Evolutionary conservation across 2,888 invertebrate species (phyloP), one percentile per base, ranked within the genome.

Genomic region (Choristoneura rosaceana): DNA sequence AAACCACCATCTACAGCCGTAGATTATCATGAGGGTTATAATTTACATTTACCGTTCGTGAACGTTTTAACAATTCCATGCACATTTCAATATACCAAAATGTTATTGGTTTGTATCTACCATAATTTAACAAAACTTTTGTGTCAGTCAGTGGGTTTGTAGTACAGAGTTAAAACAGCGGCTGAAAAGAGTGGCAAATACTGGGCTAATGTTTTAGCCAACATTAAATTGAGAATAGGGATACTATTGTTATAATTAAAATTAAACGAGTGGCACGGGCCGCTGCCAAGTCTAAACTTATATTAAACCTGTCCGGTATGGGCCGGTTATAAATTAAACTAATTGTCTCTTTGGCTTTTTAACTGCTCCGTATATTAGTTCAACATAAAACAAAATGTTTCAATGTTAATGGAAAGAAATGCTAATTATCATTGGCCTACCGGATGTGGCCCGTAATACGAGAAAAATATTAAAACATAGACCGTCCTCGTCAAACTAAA

Each of bases 231-330:
- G 33, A 8, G 17, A 52, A 52, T 52, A 15, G 50, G 34, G 45
- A 34, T 38, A 38, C 38, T 34, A 50, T 50, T n/a, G 50, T 50
- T 50, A n/a, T 52, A 38, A 38, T 38, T 38, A 38, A 5, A 38
- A 52, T 52, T 9, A 52, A 14, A 34, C 47, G 25, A 12, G 50
- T 62, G 33, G 15, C 17, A 43, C 15, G 43, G 65, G 69, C 66
- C 73, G 76, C 45, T 83, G 84, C 84, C 85, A 84, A 85, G 78
- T 80, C 69, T 66, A 71, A 65, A 78, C 84, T 84, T 80, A 82
- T 84, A 83, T 82, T 79, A 83, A 81, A 79, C 70, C 34, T 73
- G 76, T 74, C 75, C n/a, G 59, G 59, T 34, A 38, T 3, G n/a
- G 59, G n/a, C 38, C 59, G 10, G 14, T 38, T 59, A 59, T 34